Evolutionary conservation across 2,888 invertebrate genomes (phyloP), one percentile per base, ranked within the genome.

Genomic region (Pterobdella sp.): DNA sequence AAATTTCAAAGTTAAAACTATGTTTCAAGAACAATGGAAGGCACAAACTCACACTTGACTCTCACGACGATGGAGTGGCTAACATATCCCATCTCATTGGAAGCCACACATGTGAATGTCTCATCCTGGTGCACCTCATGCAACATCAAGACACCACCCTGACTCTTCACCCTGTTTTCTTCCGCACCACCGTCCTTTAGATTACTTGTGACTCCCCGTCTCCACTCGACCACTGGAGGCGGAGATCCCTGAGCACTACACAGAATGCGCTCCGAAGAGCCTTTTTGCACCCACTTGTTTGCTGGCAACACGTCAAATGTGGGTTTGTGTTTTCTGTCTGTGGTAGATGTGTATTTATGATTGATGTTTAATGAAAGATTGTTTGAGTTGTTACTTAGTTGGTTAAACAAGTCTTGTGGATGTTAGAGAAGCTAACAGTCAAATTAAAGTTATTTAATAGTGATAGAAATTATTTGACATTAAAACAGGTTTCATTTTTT

Each of bases 231-330:
- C 79, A 89, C 90, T 0, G 97, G 98, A 95, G 97, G 95, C 4
- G 97, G 97, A 0, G 96, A 93, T 31, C 98, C 97, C 37, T 93
- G 92, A 14, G 97, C 97, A 73, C 95, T 94, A 84, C 98, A 98
- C 74, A 94, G 94, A 77, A 98, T 86, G 83, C 93, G 96, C 78
- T 96, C 87, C 81, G 90, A 90, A 0, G 91, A 90, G 22, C 94
- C 94, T 69, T 94, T 87, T 88, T 92, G 92, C 72, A 97, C 94
- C 82, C 94, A 93, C 78, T 89, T 91, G 70, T 90, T 85, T 63
- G 91, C 90, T 75, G 96, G 94, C 31, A 91, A 92, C 77, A 92
- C 91, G 22, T 56, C 60, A n/a, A 56, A 56, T 22, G n/a, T 4
- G 18, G 60, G 60, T 22, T 56, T 56, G 60, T 56, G 26, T 22